Percentiles rank a stretch among this genome's conserved stretches.
phyloP scores from a whole-genome alignment of 2,888 invertebrate genomes.

The Stenichneumon culpator region DNA sequence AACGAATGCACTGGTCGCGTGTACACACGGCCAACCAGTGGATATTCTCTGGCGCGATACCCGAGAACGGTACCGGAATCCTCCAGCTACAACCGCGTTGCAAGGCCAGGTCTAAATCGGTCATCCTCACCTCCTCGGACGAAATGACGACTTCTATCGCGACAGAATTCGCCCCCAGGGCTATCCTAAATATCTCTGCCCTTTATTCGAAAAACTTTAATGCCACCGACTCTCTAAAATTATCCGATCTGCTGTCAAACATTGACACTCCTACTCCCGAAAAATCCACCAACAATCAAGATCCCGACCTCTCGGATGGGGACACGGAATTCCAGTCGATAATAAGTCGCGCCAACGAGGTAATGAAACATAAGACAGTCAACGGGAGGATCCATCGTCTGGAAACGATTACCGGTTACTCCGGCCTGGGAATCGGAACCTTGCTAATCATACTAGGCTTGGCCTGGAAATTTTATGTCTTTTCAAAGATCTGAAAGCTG shows the following conservation, averaged over 20 bases:
- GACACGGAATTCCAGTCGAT: slow-evolving; percentile 19
- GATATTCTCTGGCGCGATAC: slow-evolving; percentile 10
- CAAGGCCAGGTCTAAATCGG: not conserved
- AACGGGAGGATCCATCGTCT: too few species aligned
- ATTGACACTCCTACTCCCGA: not conserved
- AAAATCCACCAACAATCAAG: not conserved
- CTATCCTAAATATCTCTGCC: not conserved
- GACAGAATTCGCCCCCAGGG: not conserved
- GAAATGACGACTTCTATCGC: not conserved
- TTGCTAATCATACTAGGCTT: not conserved
- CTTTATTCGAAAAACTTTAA: not conserved
- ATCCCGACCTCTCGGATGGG: not conserved
- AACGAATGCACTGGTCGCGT: not conserved
- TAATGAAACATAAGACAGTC: too few species aligned
- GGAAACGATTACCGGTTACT: not conserved
- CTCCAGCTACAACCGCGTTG: not conserved
- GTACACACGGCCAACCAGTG: not conserved
- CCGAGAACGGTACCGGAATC: slow-evolving; percentile 3
- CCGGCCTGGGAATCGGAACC: not conserved
- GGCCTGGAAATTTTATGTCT: not conserved
- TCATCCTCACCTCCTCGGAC: not conserved
- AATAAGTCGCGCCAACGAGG: not conserved
- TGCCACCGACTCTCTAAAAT: too few species aligned
- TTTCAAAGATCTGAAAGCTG: not conserved
- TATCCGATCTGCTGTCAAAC: not conserved